These are phyloP conservation scores for Cyrtodaria siliqua DNA, from an alignment of 2,888 invertebrate species.

Conservation along the genomic window DNA sequence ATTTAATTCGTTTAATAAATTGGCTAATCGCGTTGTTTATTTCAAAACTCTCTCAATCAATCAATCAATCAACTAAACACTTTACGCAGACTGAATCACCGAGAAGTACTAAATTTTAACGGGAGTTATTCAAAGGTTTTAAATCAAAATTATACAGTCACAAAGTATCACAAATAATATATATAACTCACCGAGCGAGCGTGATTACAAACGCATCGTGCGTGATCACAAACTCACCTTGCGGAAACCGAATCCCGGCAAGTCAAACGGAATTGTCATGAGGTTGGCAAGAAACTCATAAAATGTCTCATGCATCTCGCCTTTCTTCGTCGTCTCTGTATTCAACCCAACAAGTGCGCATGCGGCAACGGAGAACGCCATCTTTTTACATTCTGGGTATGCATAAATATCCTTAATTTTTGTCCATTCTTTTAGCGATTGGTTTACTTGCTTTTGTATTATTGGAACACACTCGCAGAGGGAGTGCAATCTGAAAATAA, in stretches of 20 bases:
- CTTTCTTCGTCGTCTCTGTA: slow-evolving; percentile 33
- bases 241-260: slow-evolving; percentile 80
- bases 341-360: slow-evolving; percentile 74
- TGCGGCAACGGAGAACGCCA: slow-evolving; percentile 70
- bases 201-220: too few species aligned
- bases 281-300: slow-evolving; percentile 71
- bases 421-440: slow-evolving; percentile 61
- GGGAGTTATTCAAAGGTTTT: too few species aligned
- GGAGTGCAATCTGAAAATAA: slow-evolving; percentile 31
- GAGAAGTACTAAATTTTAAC: too few species aligned
- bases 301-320: slow-evolving; percentile 55
- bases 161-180: too few species aligned
- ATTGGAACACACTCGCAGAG: slow-evolving; percentile 61
- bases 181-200: too few species aligned
- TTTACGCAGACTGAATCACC: too few species aligned
- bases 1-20: too few species aligned
- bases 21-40: too few species aligned
- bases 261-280: slow-evolving; percentile 77
- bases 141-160: too few species aligned
- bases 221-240: slow-evolving; percentile 81
- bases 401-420: slow-evolving; percentile 59
- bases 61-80: too few species aligned
- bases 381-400: slow-evolving; percentile 70
- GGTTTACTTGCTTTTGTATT: slow-evolving; percentile 46
- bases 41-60: too few species aligned